Evolutionary conservation across 2,888 invertebrate species (phyloP).

Genomic region (Campoletis raptor): DNA sequence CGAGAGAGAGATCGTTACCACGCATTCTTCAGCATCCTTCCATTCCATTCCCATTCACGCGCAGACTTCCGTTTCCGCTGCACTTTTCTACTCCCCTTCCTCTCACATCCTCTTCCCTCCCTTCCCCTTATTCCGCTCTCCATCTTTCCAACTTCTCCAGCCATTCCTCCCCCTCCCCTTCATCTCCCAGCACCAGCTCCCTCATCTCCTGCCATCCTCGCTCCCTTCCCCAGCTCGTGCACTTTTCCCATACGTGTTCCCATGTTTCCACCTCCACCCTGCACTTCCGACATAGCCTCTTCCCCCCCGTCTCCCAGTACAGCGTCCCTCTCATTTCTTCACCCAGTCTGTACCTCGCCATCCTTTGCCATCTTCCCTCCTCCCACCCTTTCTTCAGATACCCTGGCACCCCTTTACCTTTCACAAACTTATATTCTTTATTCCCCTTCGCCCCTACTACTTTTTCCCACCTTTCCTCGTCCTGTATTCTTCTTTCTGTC

Average conservation of each 20-base stretch:
- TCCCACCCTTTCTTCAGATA: neutral
- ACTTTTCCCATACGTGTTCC: no score
- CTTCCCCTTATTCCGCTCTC: neutral
- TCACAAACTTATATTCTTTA: no score
- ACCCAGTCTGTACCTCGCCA: no score
- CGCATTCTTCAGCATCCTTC: no score
- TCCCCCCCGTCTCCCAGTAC: neutral
- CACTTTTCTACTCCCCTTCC: neutral
- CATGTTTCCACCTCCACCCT: neutral
- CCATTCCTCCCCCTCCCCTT: neutral
- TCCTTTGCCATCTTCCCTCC: neutral
- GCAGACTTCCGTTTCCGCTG: neutral
- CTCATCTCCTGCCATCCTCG: neutral
- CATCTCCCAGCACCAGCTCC: neutral
- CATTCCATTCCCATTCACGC: neutral
- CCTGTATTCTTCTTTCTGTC: neutral
- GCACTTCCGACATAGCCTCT: neutral
- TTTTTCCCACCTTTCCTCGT: neutral
- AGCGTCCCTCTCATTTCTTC: constrained; percentile 3
- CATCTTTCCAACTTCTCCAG: neutral
- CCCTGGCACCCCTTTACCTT: neutral
- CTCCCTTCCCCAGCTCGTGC: neutral
- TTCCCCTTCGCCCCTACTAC: neutral
- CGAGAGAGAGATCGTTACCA: no score
- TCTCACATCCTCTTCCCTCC: no score